Evolutionary conservation across 2,888 invertebrate genomes (phyloP), one percentile per base, ranked within the genome.

Genomic region (Anticlea derivata): DNA sequence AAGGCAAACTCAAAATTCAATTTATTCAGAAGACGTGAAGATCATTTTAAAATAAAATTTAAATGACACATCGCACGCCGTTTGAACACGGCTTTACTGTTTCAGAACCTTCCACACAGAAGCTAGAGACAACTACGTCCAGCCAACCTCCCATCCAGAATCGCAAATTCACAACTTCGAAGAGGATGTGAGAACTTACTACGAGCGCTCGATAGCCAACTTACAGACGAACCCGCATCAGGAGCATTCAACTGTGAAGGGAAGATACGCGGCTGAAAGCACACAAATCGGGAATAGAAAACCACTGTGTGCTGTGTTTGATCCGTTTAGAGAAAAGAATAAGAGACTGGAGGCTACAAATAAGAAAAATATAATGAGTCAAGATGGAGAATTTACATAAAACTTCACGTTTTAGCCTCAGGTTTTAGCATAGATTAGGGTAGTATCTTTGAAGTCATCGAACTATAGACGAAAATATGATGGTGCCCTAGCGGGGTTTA

Each of bases 71-170:
- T n/a, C n/a, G n/a, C n/a, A n/a, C n/a, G n/a, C n/a, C n/a, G n/a
- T n/a, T n/a, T n/a, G n/a, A n/a, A n/a, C n/a, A n/a, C n/a, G n/a
- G n/a, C n/a, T n/a, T n/a, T n/a, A n/a, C n/a, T n/a, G n/a, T n/a
- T n/a, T n/a, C 68, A 90, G 89, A 47, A 66, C 82, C 0, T 87
- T 89, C 51, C 67, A 80, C 8, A 89, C 88, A 5, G 90, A 89
- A 75, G 58, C 63, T 6, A 74, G 77, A 51, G 85, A 86, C 40
- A 86, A 86, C 54, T 89, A 78, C 57, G 60, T 68, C 7, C 58
- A 68, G 4, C 76, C 72, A 30, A 63, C 58, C 8, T 60, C 70
- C 0, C 65, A 66, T 5, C 68, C 73, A 3, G 71, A 67, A 8
- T 65, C 79, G 0, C 69, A 68, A 45, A 77, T 81, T 8, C 75